These are phyloP conservation scores for Halocynthia aurantium DNA, from an alignment of 23 tunicate species.

Conservation along the genomic window DNA sequence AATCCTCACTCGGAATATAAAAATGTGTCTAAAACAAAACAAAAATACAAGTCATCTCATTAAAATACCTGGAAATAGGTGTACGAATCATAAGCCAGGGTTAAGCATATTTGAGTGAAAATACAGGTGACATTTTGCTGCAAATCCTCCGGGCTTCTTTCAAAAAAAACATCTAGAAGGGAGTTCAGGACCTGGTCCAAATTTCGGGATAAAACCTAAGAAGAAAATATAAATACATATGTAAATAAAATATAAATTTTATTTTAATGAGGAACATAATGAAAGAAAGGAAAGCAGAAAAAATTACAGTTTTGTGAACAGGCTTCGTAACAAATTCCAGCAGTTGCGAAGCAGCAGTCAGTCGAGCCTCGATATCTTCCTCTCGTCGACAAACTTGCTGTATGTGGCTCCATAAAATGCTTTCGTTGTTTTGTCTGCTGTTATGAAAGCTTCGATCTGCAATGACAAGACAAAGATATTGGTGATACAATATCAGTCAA, in stretches of 20 bases:
- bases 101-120: conserved; percentile 53
- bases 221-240: too few relatives aligned
- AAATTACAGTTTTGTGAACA: conserved; percentile 38
- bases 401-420: conserved; percentile 51
- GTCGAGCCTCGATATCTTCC: conserved; percentile 59
- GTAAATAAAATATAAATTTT: neutral
- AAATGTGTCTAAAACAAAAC: neutral
- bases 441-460: conserved; percentile 81
- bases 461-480: neutral
- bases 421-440: conserved; percentile 54
- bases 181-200: conserved; percentile 68
- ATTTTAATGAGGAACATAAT: neutral
- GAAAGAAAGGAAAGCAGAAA: neutral
- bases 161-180: conserved; percentile 87
- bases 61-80: conserved; percentile 68
- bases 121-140: conserved; percentile 65
- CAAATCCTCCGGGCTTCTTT: conserved; percentile 62
- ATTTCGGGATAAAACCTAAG: conserved; percentile 54
- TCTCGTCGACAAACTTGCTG: conserved; percentile 87
- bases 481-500: neutral
- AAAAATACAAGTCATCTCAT: neutral
- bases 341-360: conserved; percentile 60
- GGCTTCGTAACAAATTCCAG: conserved; percentile 68
- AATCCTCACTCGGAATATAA: too few relatives aligned
- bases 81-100: conserved; percentile 48